Conservation (phyloP, 1,140 invertebrate species). For the Pachyrhynchus sulphureomaculatus region DNA sequence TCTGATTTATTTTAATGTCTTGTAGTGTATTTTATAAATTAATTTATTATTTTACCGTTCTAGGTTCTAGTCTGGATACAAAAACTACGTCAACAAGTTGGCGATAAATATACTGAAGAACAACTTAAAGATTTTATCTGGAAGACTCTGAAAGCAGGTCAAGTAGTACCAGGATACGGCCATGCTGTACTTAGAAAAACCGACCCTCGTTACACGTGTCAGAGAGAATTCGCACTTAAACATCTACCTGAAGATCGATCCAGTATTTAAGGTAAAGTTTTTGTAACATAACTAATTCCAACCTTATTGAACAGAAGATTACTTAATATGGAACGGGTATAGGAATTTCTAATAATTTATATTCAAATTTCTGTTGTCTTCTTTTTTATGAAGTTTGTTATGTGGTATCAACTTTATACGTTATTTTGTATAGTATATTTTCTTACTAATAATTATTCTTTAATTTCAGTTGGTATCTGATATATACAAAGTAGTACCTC, state of each 20-base stretch:
- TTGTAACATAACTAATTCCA: no score
- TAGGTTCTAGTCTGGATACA: constrained; percentile 74
- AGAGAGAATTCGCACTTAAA: constrained; percentile 86
- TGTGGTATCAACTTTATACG: no score
- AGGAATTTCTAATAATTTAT: no score
- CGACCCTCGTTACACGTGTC: constrained; percentile 85
- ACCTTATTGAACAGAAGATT: no score
- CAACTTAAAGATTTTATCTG: constrained; percentile 83
- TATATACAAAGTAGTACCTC: constrained; percentile 83
- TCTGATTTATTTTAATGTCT: no score
- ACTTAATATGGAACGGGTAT: no score
- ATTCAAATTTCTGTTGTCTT: no score
- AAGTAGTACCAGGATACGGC: constrained; percentile 91
- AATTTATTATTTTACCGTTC: no score
- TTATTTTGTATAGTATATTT: no score
- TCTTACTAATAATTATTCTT: no score
- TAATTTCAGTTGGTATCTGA: constrained; percentile 70
- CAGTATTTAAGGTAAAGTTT: constrained; percentile 68
- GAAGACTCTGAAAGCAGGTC: constrained; percentile 84
- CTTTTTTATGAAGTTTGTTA: no score
- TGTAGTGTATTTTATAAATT: no score
- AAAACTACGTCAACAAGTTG: constrained; percentile 69
- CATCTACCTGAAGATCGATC: constrained; percentile 86
- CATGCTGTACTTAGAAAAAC: constrained; percentile 90
- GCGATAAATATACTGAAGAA: constrained; percentile 71